These are phyloP conservation scores for Chelmon rostratus DNA, from an alignment of 2,797 vertebrate species.

Conservation along the genomic window DNA sequence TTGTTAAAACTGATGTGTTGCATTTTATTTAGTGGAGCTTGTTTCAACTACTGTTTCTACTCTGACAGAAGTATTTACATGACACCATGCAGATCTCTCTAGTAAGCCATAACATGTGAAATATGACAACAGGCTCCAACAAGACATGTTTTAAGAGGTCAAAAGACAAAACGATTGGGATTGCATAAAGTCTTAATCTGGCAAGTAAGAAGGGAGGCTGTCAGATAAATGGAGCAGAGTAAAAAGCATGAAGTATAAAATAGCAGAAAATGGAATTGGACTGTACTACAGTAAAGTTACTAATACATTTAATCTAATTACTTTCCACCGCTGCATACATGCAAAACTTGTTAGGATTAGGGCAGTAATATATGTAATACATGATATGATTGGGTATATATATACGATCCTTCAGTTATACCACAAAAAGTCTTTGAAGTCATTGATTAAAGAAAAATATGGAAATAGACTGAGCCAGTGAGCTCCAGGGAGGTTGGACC, in stretches of 20 bases:
- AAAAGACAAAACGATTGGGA: background rate
- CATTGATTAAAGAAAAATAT: background rate
- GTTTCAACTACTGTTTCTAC: too few species aligned
- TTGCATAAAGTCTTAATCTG: background rate
- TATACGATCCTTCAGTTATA: background rate
- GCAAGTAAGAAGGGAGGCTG: background rate
- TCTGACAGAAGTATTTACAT: background rate
- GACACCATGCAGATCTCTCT: background rate
- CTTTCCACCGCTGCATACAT: background rate
- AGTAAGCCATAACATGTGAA: too few species aligned
- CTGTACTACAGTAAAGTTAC: background rate
- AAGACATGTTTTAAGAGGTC: background rate
- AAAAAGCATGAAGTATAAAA: background rate
- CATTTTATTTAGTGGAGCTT: too few species aligned
- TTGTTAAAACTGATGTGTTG: too few species aligned
- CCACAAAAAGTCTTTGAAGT: background rate
- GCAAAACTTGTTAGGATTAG: background rate
- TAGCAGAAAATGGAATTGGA: background rate
- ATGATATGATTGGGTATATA: background rate
- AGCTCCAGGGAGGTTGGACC: conserved; percentile 10
- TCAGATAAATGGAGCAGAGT: background rate
- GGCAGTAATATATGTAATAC: background rate
- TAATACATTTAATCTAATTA: background rate
- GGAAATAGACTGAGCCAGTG: background rate
- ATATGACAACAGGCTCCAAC: too few species aligned